Evolutionary conservation across 1,140 invertebrate species (phyloP), one percentile per base, ranked within the genome.

Genomic region (Psix sp.): DNA sequence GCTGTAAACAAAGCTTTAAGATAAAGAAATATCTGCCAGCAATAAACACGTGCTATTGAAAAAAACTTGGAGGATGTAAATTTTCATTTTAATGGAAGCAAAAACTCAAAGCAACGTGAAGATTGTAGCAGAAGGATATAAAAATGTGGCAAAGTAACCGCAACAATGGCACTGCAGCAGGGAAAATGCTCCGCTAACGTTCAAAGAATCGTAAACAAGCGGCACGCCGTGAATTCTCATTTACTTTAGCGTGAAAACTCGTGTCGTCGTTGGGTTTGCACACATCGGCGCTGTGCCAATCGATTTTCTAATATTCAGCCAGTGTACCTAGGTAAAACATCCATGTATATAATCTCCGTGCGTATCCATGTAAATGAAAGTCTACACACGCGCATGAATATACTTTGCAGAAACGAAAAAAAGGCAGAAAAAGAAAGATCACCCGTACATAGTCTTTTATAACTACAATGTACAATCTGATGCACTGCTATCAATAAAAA

Each of bases 351-450:
- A 76, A 67, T 67, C 49, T 76, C 43, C 73, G 42, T 67, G 43
- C 71, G 71, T 56, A 57, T 51, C 56, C 67, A 72, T 72, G 67
- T 72, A 76, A 76, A 76, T 76, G 67, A 76, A 63, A 72, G 15
- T 72, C 54, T 71, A 66, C 56, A 75, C 59, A 46, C 38, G 72
- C 62, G 73, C 73, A 75, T 75, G 73, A 59, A 75, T 70, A 63
- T 66, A 66, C 54, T 60, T 54, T 33, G 33, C 24, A 29, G 21
- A 31, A 29, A 9, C 0, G 14, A 59, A 59, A 60, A 24, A n/a
- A 33, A 15, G 10, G 35, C 21, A 33, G 15, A 52, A 29, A 10
- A 14, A 26, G 18, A 29, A 7, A 29, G 7, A 29, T 4, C 4
- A 33, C 1, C 18, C 54, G 13, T 5, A 13, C 33, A 35, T 13